These are phyloP conservation scores for Vulpes lagopus DNA, from an alignment of 2,113 vertebrate genomes.

Conservation along the genomic window DNA sequence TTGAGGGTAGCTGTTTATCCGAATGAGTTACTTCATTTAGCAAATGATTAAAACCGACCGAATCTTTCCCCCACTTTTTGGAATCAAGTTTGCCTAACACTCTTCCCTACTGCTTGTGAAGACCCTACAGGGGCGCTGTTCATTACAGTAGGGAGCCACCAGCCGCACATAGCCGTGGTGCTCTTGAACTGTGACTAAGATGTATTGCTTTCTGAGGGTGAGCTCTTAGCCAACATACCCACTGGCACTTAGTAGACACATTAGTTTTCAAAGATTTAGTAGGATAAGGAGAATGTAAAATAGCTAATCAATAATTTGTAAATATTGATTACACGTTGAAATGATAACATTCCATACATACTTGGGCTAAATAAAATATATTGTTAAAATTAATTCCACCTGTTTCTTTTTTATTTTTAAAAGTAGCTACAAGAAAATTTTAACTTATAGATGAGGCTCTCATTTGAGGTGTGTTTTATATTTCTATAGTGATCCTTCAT, in stretches of 20 bases:
- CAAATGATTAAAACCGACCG: not conserved
- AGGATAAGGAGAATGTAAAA: not conserved
- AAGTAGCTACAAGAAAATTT: not conserved
- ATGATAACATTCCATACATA: not conserved
- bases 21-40: not conserved
- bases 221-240: not conserved
- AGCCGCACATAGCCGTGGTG: accelerated
- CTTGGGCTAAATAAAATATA: not conserved
- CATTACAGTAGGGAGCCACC: not conserved
- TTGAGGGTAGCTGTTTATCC: not conserved
- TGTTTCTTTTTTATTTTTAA: not conserved
- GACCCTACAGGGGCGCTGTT: not conserved
- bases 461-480: not conserved
- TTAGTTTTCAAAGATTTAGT: not conserved
- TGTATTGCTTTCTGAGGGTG: not conserved
- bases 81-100: not conserved
- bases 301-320: not conserved
- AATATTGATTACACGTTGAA: not conserved
- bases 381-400: not conserved
- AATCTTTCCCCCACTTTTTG: not conserved
- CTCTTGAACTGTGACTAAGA: not conserved
- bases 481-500: not conserved
- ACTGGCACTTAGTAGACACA: not conserved
- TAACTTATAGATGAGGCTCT: not conserved
- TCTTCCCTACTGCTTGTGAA: not conserved